Evolutionary conservation across 1,140 invertebrate species (phyloP).

Genomic region (Drosophila chauvacae): DNA sequence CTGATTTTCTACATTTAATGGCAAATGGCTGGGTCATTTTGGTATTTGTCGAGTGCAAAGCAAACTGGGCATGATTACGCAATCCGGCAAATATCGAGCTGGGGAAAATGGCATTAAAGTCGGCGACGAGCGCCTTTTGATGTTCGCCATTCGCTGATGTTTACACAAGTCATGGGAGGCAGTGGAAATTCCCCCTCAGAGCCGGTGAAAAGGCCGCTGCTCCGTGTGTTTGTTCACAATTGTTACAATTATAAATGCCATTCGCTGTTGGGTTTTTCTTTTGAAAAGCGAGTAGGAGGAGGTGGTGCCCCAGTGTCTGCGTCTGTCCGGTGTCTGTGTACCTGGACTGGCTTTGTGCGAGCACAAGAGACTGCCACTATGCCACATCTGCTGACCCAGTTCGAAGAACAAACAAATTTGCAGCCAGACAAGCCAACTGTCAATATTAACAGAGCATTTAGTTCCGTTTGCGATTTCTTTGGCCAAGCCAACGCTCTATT

Average conservation of each 20-base stretch:
- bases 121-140: slow-evolving; percentile 45
- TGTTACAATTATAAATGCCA: slow-evolving; percentile 62
- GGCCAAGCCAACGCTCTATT: slow-evolving; percentile 31
- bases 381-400: slow-evolving; percentile 66
- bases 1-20: slow-evolving; percentile 9
- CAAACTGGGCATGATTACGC: slow-evolving; percentile 12
- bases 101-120: slow-evolving; percentile 53
- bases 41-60: background rate
- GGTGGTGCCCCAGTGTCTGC: slow-evolving; percentile 23
- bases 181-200: slow-evolving; percentile 6
- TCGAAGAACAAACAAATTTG: slow-evolving; percentile 75
- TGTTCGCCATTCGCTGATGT: slow-evolving; percentile 43
- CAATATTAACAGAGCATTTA: slow-evolving; percentile 73
- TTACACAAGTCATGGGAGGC: slow-evolving; percentile 42
- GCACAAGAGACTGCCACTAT: slow-evolving; percentile 13
- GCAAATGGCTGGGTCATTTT: slow-evolving; percentile 4
- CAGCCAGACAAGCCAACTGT: slow-evolving; percentile 68
- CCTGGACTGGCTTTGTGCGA: slow-evolving; percentile 28
- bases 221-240: slow-evolving; percentile 49
- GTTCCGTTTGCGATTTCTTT: slow-evolving; percentile 74
- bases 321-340: slow-evolving; percentile 15
- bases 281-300: background rate
- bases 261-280: slow-evolving; percentile 33
- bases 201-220: slow-evolving; percentile 33
- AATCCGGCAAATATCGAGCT: slow-evolving; percentile 18